Percentiles rank a stretch among this genome's conserved stretches.
Conservation (phyloP, 1,140 invertebrate genomes). For the Formica exsecta region DNA sequence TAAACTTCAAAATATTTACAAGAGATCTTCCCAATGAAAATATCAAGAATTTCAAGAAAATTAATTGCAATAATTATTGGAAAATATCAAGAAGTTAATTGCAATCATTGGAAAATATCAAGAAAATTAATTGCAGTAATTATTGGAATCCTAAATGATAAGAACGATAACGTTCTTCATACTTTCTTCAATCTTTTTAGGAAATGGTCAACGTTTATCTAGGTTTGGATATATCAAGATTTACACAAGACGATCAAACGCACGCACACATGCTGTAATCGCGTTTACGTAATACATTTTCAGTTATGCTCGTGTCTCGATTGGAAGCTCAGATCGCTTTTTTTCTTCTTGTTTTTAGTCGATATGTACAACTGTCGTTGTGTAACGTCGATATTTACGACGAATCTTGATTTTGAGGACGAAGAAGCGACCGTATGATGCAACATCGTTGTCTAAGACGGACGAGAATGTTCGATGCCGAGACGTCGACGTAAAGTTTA, state of each 20-base stretch:
- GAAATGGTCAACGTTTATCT: neutral
- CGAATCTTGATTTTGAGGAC: neutral
- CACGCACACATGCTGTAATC: neutral
- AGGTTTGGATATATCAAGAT: too few species aligned
- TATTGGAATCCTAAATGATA: too few species aligned
- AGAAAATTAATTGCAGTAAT: too few species aligned
- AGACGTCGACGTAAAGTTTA: neutral
- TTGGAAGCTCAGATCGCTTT: neutral
- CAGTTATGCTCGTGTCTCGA: neutral
- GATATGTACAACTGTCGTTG: neutral
- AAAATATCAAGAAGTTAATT: too few species aligned
- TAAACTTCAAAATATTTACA: neutral
- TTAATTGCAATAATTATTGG: too few species aligned
- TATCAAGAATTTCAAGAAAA: neutral
- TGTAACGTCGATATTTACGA: neutral
- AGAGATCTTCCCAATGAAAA: neutral
- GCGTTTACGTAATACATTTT: constrained; percentile 44
- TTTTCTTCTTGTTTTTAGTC: too few species aligned
- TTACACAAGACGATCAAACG: neutral
- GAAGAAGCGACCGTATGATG: neutral
- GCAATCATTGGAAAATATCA: too few species aligned
- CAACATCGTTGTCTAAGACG: neutral
- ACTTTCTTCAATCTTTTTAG: neutral
- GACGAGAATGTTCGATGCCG: neutral
- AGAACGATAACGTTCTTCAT: neutral